phyloP scores from a whole-genome alignment of 2,888 invertebrate genomes.

The Meloe dianella region DNA sequence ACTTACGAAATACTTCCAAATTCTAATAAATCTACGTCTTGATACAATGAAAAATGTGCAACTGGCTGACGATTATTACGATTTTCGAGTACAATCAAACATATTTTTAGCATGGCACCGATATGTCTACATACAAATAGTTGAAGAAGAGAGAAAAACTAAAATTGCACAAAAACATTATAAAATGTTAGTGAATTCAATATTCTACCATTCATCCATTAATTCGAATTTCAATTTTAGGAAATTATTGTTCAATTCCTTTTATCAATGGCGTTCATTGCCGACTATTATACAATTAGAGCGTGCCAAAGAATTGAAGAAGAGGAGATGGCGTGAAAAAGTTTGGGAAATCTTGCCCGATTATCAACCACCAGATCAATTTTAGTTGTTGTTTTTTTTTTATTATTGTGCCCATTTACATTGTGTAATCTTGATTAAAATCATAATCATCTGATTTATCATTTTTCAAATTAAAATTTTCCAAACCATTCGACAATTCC shows the following conservation, averaged over 20 bases:
- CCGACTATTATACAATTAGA: conserved; percentile 69
- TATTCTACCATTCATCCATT: background rate
- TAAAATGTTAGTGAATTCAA: conserved; percentile 57
- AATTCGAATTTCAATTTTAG: conserved; percentile 45
- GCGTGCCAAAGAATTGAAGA: conserved; percentile 71
- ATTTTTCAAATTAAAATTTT: conserved; percentile 62
- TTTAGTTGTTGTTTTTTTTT: no score
- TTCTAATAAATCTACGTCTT: conserved; percentile 42
- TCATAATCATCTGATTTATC: conserved; percentile 62
- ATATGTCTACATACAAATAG: conserved; percentile 45
- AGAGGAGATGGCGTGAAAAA: conserved; percentile 73
- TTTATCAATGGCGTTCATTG: conserved; percentile 69
- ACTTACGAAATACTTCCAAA: conserved; percentile 58
- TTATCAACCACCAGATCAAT: conserved; percentile 62
- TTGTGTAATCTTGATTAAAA: conserved; percentile 67
- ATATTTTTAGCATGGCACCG: conserved; percentile 51
- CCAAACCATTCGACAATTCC: conserved; percentile 69
- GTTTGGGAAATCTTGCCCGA: conserved; percentile 76
- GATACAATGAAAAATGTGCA: conserved; percentile 65
- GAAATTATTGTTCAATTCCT: conserved; percentile 54
- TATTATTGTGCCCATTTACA: conserved; percentile 21
- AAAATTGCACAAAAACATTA: conserved; percentile 60
- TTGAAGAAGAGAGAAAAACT: conserved; percentile 41
- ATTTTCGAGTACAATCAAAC: conserved; percentile 58
- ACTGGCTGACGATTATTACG: conserved; percentile 76